These are phyloP conservation scores for Rhadina sibilatrix DNA, from an alignment of 2,113 vertebrate species.

Conservation along the genomic window DNA sequence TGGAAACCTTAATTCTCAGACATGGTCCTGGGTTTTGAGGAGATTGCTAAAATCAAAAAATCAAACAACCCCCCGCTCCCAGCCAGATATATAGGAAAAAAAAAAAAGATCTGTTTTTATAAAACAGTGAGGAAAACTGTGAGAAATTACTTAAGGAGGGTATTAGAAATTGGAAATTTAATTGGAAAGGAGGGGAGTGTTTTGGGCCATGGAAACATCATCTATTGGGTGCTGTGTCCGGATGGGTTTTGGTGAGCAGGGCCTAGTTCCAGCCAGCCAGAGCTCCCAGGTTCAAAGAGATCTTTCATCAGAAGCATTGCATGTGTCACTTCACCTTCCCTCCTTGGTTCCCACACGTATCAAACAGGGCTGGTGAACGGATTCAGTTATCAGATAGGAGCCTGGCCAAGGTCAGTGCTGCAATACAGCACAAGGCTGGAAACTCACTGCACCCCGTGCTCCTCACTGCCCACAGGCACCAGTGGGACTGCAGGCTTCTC, in stretches of 20 bases:
- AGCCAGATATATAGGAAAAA: background rate
- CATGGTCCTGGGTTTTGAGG: background rate
- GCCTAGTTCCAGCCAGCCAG: background rate
- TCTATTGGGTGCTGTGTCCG: background rate
- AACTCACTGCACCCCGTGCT: background rate
- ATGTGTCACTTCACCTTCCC: background rate
- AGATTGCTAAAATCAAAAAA: background rate
- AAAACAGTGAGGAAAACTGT: background rate
- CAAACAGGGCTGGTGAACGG: background rate
- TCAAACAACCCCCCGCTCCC: rapidly evolving
- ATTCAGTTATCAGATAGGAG: background rate
- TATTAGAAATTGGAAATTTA: background rate
- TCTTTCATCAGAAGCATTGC: background rate
- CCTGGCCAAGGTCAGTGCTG: background rate
- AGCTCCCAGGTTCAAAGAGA: background rate
- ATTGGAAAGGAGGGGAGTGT: background rate
- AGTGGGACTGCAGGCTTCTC: background rate
- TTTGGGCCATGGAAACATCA: background rate
- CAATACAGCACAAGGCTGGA: background rate
- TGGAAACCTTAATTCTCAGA: background rate
- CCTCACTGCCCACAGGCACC: background rate
- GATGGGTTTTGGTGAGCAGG: background rate
- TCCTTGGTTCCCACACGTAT: background rate
- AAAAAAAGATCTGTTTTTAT: background rate
- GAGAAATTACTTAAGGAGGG: background rate